Percentiles rank a stretch among this genome's conserved stretches.
Evolutionary conservation across 2,797 vertebrate species (phyloP).

Genomic region (Limosa lapponica): DNA sequence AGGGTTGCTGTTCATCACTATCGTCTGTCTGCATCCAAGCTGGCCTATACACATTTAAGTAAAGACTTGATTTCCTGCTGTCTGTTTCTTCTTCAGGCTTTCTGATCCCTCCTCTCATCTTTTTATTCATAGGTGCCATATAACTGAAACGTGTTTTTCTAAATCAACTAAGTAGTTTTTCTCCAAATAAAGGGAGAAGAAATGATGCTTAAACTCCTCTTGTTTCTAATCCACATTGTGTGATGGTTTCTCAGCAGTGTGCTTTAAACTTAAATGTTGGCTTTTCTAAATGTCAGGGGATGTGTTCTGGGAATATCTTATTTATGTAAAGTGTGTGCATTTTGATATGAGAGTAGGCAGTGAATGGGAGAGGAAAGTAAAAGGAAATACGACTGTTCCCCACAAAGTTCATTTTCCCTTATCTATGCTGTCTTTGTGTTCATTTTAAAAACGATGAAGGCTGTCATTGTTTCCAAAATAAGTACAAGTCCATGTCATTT

Average conservation of each 20-base stretch:
- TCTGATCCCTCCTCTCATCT: neutral
- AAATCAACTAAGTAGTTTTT: neutral
- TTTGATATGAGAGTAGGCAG: neutral
- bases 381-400: neutral
- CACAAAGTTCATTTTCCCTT: neutral
- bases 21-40: neutral
- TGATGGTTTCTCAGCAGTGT: neutral
- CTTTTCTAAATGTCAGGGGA: neutral
- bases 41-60: neutral
- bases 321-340: neutral
- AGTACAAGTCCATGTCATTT: neutral
- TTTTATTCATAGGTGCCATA: neutral
- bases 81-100: neutral
- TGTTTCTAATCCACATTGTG: neutral
- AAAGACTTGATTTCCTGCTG: neutral
- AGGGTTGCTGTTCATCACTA: neutral
- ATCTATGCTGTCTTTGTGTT: neutral
- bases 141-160: neutral
- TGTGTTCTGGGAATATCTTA: neutral
- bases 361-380: neutral
- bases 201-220: neutral
- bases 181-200: neutral
- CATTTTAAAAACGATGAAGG: neutral
- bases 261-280: neutral
- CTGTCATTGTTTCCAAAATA: neutral